Conservation (phyloP, 1,140 invertebrate genomes). For the Aphis gossypii region DNA sequence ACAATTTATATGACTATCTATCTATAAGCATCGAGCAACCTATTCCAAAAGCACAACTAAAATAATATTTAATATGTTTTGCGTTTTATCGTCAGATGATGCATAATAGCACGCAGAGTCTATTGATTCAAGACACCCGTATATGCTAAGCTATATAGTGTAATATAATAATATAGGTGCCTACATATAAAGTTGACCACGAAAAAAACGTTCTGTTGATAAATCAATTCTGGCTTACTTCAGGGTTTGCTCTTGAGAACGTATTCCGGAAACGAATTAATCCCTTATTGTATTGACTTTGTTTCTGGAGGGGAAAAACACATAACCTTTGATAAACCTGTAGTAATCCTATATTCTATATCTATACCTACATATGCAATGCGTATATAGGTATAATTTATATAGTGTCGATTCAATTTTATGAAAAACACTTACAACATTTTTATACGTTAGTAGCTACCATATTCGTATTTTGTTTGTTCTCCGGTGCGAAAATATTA, state of each 20-base stretch:
- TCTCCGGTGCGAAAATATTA: background rate
- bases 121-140: no score
- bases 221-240: background rate
- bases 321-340: background rate
- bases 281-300: background rate
- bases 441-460: background rate
- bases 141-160: no score
- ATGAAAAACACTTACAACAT: background rate
- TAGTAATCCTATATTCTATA: background rate
- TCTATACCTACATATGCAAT: no score
- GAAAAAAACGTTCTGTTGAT: background rate
- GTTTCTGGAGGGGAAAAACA: background rate
- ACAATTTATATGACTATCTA: no score
- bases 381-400: background rate
- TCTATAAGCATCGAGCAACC: no score
- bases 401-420: background rate
- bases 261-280: background rate
- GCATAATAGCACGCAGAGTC: no score
- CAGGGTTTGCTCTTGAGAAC: background rate
- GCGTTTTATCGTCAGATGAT: no score
- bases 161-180: background rate
- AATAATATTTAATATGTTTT: no score
- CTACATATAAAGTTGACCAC: background rate
- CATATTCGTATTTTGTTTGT: background rate
- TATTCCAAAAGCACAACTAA: no score